Evolutionary conservation across 2,113 vertebrate genomes (phyloP).

Genomic region (Colinus virginianus): DNA sequence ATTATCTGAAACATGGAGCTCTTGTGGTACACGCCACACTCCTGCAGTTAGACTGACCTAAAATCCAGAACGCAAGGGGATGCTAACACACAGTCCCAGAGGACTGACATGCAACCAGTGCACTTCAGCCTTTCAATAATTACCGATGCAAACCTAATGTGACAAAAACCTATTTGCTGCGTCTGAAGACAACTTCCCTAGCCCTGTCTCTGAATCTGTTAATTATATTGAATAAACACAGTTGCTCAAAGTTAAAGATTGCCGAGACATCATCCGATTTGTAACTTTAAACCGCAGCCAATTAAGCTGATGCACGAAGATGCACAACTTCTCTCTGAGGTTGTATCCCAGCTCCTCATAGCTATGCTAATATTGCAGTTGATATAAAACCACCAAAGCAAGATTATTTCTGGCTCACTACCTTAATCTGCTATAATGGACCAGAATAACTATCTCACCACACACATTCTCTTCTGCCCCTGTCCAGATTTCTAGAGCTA

Average conservation of each 20-base stretch:
- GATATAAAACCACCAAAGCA: neutral
- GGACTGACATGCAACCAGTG: neutral
- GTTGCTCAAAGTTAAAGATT: neutral
- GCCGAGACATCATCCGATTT: neutral
- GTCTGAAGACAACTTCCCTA: neutral
- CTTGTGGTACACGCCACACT: accelerated
- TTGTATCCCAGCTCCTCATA: neutral
- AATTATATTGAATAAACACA: neutral
- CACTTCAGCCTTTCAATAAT: neutral
- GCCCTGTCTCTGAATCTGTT: neutral
- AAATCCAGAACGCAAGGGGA: neutral
- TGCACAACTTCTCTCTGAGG: neutral
- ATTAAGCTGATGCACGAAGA: neutral
- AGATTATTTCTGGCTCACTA: neutral
- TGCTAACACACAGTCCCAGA: neutral
- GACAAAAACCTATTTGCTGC: neutral
- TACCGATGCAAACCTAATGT: neutral
- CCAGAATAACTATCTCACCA: neutral
- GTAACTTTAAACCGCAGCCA: neutral
- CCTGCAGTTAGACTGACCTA: neutral
- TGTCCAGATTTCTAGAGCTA: neutral
- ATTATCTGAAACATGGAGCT: neutral
- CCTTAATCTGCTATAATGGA: neutral
- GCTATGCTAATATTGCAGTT: neutral
- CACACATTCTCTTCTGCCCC: neutral